Evolutionary conservation across 1,140 invertebrate genomes (phyloP).

Genomic region (Carcinoscorpius rotundicauda): DNA sequence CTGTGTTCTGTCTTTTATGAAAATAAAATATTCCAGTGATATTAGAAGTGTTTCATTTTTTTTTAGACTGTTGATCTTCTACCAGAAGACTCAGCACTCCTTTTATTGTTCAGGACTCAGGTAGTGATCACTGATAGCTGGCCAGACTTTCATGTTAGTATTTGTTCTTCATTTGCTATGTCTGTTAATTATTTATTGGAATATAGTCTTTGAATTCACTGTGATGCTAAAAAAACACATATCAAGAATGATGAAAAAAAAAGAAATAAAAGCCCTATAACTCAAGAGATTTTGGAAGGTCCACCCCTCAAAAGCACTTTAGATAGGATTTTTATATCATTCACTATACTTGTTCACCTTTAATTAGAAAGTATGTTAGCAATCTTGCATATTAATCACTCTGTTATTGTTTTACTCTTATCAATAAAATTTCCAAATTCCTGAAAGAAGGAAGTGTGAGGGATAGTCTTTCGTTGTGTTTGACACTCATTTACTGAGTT

Average conservation of each 20-base stretch:
- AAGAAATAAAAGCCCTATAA: conserved; percentile 12
- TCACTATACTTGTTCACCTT: not conserved
- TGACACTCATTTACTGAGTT: no score
- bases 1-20: not conserved
- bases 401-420: no score
- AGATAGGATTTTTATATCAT: not conserved
- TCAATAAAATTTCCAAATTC: no score
- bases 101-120: conserved; percentile 15
- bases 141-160: conserved; percentile 8
- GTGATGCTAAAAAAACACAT: no score
- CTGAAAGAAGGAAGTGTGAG: no score
- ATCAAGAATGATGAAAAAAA: not conserved
- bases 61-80: conserved; percentile 11
- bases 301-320: not conserved
- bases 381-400: no score
- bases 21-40: not conserved
- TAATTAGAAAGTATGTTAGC: no score
- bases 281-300: conserved; percentile 7
- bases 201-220: not conserved
- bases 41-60: not conserved
- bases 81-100: conserved; percentile 12
- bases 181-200: not conserved
- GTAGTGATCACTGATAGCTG: conserved; percentile 10
- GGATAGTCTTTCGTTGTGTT: no score
- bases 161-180: not conserved